Conservation (phyloP, 92 coral and sea anemone genomes). For the Porites evermanni region DNA sequence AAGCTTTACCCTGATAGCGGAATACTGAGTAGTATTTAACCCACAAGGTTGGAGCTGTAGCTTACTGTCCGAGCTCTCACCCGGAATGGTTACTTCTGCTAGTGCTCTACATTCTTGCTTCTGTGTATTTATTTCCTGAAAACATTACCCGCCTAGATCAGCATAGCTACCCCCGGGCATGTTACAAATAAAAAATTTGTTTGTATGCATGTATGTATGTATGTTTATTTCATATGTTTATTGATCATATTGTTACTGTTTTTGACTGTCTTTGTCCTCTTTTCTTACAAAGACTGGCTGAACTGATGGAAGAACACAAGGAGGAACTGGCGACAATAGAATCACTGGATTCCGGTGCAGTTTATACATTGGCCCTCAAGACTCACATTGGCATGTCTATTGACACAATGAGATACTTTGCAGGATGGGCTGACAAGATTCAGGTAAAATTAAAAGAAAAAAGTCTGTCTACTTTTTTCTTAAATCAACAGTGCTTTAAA, state of each 20-base stretch:
- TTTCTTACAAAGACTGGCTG: slow-evolving; percentile 77
- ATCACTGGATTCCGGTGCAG: slow-evolving; percentile 98
- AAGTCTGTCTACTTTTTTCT: not conserved
- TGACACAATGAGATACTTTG: slow-evolving; percentile 94
- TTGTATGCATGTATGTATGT: no score
- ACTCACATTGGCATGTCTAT: slow-evolving; percentile 99
- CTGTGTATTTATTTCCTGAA: no score
- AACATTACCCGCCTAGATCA: no score
- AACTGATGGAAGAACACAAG: slow-evolving; percentile 91
- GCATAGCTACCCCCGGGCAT: no score
- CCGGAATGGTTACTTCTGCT: no score
- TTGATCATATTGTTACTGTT: no score
- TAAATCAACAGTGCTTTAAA: no score
- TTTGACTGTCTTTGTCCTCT: not conserved
- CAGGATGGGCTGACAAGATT: slow-evolving; percentile 99
- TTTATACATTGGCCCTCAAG: slow-evolving; percentile 94
- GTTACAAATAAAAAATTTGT: no score
- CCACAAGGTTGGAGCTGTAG: no score
- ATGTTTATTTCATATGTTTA: not conserved
- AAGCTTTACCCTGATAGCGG: not conserved
- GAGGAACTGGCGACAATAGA: slow-evolving; percentile 97
- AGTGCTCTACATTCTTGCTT: no score
- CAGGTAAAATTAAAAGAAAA: slow-evolving; percentile 65
- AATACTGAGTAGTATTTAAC: no score
- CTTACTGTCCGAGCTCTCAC: no score